Evolutionary conservation across 1,140 invertebrate genomes (phyloP).

Genomic region (Drosophila albomicans): DNA sequence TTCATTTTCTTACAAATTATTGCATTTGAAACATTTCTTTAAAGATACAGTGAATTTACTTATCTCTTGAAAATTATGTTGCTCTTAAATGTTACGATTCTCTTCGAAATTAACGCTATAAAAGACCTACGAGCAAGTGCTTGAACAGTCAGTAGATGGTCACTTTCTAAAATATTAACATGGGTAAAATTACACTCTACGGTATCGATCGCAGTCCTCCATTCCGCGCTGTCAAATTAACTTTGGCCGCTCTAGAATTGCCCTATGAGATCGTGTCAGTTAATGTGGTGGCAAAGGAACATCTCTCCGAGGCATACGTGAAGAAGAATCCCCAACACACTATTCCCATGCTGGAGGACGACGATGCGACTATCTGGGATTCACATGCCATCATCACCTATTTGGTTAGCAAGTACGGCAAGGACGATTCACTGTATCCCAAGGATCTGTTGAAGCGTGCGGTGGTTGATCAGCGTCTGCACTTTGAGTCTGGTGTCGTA

Average conservation of each 20-base stretch:
- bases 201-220: slow-evolving; percentile 84
- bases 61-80: neutral
- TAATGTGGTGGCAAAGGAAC: slow-evolving; percentile 87
- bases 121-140: neutral
- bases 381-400: slow-evolving; percentile 84
- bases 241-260: slow-evolving; percentile 82
- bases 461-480: slow-evolving; percentile 86
- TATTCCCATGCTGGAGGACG: slow-evolving; percentile 69
- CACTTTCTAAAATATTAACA: slow-evolving; percentile 26
- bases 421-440: slow-evolving; percentile 86
- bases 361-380: slow-evolving; percentile 60
- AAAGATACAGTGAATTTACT: too few relatives aligned
- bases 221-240: slow-evolving; percentile 84
- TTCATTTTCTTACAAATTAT: too few relatives aligned
- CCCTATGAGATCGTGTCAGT: slow-evolving; percentile 85
- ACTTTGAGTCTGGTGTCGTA: slow-evolving; percentile 87
- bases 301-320: slow-evolving; percentile 87
- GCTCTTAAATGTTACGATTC: slow-evolving; percentile 4
- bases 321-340: slow-evolving; percentile 84
- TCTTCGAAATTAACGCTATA: neutral
- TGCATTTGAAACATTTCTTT: too few relatives aligned
- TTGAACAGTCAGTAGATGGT: slow-evolving; percentile 4
- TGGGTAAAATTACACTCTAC: slow-evolving; percentile 73
- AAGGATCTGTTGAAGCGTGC: slow-evolving; percentile 86
- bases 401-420: slow-evolving; percentile 65